Evolutionary conservation across 2,797 vertebrate species (phyloP).

Genomic region (Alfaro cultratus): DNA sequence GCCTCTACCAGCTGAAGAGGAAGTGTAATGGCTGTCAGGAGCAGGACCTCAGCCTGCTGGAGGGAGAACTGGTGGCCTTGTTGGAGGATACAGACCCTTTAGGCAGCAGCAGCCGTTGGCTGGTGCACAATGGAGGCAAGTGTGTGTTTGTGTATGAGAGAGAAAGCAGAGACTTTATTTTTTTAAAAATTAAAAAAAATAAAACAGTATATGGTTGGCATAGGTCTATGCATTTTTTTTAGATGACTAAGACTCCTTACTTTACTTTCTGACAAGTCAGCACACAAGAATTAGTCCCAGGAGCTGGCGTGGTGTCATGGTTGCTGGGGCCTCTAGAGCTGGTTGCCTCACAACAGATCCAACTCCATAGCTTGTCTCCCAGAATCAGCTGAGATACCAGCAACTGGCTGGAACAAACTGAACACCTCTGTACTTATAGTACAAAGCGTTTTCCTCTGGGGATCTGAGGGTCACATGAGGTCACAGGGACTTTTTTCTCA

Average conservation of each 20-base stretch:
- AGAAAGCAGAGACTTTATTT: slow-evolving; percentile 7
- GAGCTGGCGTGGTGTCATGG: slow-evolving; percentile 62
- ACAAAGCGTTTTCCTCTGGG: slow-evolving; percentile 63
- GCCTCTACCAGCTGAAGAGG: slow-evolving; percentile 91
- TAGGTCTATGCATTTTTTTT: slow-evolving; percentile 2
- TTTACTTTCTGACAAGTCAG: slow-evolving; percentile 65
- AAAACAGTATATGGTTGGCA: neutral
- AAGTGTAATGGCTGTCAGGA: slow-evolving; percentile 96
- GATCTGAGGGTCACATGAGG: slow-evolving; percentile 46
- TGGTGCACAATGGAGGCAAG: slow-evolving; percentile 94
- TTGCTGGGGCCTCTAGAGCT: slow-evolving; percentile 68
- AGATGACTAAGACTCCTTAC: slow-evolving; percentile 37
- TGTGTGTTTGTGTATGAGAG: slow-evolving; percentile 39
- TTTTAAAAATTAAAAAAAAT: neutral
- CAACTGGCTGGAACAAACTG: slow-evolving; percentile 65
- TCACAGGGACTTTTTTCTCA: slow-evolving; percentile 39
- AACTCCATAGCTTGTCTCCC: slow-evolving; percentile 54
- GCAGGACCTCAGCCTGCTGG: slow-evolving; percentile 89
- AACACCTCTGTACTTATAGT: slow-evolving; percentile 55
- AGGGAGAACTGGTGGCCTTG: slow-evolving; percentile 93
- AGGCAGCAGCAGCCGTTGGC: slow-evolving; percentile 93
- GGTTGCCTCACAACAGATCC: slow-evolving; percentile 72
- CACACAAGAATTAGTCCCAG: slow-evolving; percentile 45
- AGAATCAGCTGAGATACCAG: slow-evolving; percentile 53
- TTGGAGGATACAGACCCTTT: slow-evolving; percentile 90